Base-by-base conservation (phyloP, 1,140 invertebrate species). In the Diuraphis noxia region DNA sequence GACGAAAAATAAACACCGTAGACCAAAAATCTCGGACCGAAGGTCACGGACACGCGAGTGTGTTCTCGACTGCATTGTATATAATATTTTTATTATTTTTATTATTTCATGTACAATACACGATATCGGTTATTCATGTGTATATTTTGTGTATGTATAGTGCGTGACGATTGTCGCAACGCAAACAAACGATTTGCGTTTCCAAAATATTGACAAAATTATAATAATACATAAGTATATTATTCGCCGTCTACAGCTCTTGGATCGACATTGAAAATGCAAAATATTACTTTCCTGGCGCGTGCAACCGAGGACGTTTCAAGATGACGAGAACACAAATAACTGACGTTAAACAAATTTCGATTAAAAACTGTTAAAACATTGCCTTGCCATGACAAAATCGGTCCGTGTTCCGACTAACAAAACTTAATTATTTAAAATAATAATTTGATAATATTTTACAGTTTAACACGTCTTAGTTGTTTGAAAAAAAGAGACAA, bases 141-240 rank as follows among this genome's bases (percentile, higher is more conserved):
- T 81, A 40, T 81, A 38, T 49, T 19, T 9, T 49, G 21, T 49
- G n/a, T 63, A 81, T 40, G 8, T 23, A 81, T 81, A 25, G 36
- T 81, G n/a, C 36, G 77, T 79, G 77, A 38, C 77, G 34, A 36
- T 79, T 34, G 77, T 21, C 77, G 7, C 38, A 81, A 81, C 36
- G 79, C 36, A 81, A 81, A 81, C 79, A 81, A 81, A 63, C 36
- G 9, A 25, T 81, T 38, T 38, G 77, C 9, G 8, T 81, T 81
- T 81, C 79, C 36, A 81, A 81, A 81, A 81, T 81, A 81, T 81
- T 81, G 79, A 81, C 21, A 40, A 81, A 40, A 40, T 38, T 25
- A 17, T 72, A n/a, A 72, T 63, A 63, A n/a, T 72, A 72, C 17
- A 17, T 63, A n/a, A 72, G 13, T 72, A n/a, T 72, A n/a, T 63